Evolutionary conservation across 30 jellyfish, hydroid and myxozoan species (phyloP), one percentile per base, ranked within the genome.

Genomic region (Cassiopea andromeda): DNA sequence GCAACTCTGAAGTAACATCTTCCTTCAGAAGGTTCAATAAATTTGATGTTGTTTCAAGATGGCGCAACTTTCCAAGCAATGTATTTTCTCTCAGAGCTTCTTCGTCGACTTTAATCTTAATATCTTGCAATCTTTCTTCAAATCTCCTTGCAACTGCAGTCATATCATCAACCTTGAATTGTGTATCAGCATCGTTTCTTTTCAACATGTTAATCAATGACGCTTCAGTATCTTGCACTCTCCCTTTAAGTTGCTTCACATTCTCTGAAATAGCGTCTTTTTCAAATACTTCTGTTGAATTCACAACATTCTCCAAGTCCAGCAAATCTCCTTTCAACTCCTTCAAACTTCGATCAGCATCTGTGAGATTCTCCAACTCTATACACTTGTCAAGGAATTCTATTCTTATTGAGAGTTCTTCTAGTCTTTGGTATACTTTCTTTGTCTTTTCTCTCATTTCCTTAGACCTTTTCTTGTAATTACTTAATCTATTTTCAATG

Each of bases 1-100:
- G 90, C 85, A 87, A 48, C 18, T 73, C 76, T 57, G 75, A 44
- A 17, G 93, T 54, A 43, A 74, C 81, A 43, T 73, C 93, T 38
- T 43, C 14, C 48, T 85, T 85, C 77, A 85, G 74, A 44, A 16
- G 50, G 27, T 57, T 73, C 19, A 75, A 18, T 15, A 48, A 83
- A 43, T 64, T 48, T 57, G 74, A 14, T 0, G 78, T 18, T 1
- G 59, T 18, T 43, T 1, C 68, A 13, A 75, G 74, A 19, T 10
- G 16, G 0, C 60, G 44, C 75, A 14, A 45, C 74, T 50, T 85
- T 44, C 68, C 93, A 17, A 10, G 60, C 14, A 60, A 46, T 44
- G 85, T 44, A 1, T 46, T 48, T 27, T 73, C 46, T 44, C 60
- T 46, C 2, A 0, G 38, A 38, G 13, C 2, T 43, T 70, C 79